Base-by-base conservation (phyloP, 2,888 invertebrate genomes). In the Thera obeliscata region DNA sequence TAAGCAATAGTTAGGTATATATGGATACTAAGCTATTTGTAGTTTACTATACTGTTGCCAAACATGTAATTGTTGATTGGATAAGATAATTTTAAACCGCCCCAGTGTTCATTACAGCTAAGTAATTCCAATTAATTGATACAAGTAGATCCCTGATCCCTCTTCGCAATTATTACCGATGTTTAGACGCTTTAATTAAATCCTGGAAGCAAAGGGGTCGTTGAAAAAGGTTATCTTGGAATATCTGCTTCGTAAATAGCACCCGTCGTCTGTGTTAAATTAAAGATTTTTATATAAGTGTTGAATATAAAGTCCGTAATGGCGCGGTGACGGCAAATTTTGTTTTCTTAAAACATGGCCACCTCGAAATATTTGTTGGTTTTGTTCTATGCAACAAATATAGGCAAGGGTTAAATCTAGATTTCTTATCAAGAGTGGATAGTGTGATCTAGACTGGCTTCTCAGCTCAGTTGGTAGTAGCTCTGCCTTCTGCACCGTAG, bases 131-230 rank as follows among this genome's bases (percentile, higher is more conserved):
- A 84, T 85, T 84, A 85, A 83, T 84, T 83, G 81, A 79, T 80
- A 82, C 80, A 82, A 85, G 83, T 82, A 81, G 84, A 83, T 85
- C 84, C 81, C 82, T 81, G 73, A 82, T 84, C 78, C 73, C 74
- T 74, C 74, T 74, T 78, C 77, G 82, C 82, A 85, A 84, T 90
- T 86, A 91, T 88, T 87, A 82, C 84, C 84, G 81, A 88, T 87
- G 85, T 87, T 88, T 86, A 81, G 82, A 76, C 75, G 78, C 79
- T 82, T 87, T 89, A 89, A 91, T 90, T 90, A 88, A 91, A 90
- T 87, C 84, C 81, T 68, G 80, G 74, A 76, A 76, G 77, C 73
- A 72, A 81, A 78, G 79, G 81, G 82, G 73, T 80, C 83, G 84
- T 85, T 87, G 86, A 84, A 88, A 87, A 85, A 84, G 82, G 82